These are phyloP conservation scores for Autographa pulchrina DNA, from an alignment of 2,888 invertebrate genomes.

Conservation along the genomic window DNA sequence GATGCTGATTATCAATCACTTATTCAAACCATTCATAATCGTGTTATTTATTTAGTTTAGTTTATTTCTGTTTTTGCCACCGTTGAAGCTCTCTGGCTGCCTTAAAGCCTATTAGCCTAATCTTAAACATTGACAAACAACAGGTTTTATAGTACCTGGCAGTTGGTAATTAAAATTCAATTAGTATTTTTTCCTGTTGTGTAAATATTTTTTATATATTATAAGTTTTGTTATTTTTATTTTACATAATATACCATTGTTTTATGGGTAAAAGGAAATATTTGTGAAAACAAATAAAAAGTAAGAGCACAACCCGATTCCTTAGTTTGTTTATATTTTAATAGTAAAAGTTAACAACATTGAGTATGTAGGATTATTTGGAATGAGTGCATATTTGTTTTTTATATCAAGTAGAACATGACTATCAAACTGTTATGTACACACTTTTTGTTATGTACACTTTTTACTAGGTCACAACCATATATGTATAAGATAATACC, in stretches of 20 bases:
- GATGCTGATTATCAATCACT: background rate
- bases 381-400: background rate
- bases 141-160: background rate
- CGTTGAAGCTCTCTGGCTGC: background rate
- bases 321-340: background rate
- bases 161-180: background rate
- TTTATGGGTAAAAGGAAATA: background rate
- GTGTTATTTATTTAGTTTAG: background rate
- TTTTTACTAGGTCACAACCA: slow-evolving; percentile 36
- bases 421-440: slow-evolving; percentile 33
- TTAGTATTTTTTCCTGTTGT: background rate
- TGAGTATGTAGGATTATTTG: slow-evolving; percentile 3
- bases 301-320: background rate
- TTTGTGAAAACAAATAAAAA: background rate
- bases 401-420: slow-evolving; percentile 30
- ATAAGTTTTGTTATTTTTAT: background rate
- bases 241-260: background rate
- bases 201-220: background rate
- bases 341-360: slow-evolving; percentile 9
- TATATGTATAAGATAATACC: slow-evolving; percentile 31
- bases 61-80: slow-evolving; percentile 8
- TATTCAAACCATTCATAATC: background rate
- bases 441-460: too few species aligned
- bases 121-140: slow-evolving; percentile 29
- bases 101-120: background rate